phyloP scores from a whole-genome alignment of 2,797 vertebrate genomes.

The Octomys mimax region DNA sequence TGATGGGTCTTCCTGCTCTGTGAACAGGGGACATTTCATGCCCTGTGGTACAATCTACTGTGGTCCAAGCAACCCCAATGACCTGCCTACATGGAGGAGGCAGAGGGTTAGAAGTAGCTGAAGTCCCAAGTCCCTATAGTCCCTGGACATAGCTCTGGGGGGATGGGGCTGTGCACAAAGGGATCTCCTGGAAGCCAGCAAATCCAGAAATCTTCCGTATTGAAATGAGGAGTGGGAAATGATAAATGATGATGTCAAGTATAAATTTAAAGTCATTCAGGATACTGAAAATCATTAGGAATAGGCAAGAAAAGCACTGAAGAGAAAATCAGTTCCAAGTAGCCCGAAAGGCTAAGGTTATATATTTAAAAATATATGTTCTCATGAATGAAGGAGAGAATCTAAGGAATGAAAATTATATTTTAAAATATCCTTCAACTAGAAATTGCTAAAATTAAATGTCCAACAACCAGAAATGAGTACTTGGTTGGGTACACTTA shows the following conservation, averaged over 20 bases:
- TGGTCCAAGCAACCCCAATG: background rate
- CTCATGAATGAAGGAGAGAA: background rate
- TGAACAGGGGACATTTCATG: background rate
- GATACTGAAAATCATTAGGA: background rate
- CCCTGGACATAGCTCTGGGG: background rate
- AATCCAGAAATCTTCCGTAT: background rate
- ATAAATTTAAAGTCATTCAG: background rate
- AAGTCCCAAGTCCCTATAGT: background rate
- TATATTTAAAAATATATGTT: background rate
- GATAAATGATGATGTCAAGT: background rate
- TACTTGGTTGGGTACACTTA: background rate
- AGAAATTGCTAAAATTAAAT: background rate
- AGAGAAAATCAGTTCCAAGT: background rate
- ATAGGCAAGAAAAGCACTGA: background rate
- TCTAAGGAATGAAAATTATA: background rate
- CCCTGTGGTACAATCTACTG: background rate
- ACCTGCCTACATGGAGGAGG: background rate
- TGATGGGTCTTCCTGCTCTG: background rate
- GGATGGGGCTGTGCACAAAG: too few relatives aligned
- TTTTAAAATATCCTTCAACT: background rate
- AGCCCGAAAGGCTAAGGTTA: background rate
- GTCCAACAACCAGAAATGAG: background rate
- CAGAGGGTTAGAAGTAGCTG: background rate
- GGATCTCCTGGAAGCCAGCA: background rate
- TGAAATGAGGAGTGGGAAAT: background rate